phyloP scores from a whole-genome alignment of 2,797 vertebrate species.

The Hafferia zeledoni region DNA sequence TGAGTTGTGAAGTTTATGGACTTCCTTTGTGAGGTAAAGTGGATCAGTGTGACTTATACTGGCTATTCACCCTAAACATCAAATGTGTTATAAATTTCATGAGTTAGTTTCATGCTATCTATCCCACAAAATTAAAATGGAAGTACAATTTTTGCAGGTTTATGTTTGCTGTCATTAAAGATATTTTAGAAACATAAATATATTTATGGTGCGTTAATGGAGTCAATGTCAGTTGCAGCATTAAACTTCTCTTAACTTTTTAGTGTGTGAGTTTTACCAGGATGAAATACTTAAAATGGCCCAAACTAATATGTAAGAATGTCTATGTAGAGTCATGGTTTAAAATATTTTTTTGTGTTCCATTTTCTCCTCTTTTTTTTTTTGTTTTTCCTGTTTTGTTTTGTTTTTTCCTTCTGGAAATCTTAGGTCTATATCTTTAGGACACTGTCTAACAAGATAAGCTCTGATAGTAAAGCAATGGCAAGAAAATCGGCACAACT shows the following conservation, averaged over 20 bases:
- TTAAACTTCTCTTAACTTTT: background rate
- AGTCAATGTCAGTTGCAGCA: background rate
- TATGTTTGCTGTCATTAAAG: background rate
- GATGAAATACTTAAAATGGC: background rate
- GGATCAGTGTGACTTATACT: background rate
- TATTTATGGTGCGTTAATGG: background rate
- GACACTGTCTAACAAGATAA: constrained; percentile 70
- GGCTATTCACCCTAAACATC: background rate
- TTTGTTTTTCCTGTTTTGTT: background rate
- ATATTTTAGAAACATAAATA: background rate
- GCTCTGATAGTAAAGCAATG: constrained; percentile 23
- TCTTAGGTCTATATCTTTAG: constrained; percentile 63
- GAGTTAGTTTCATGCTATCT: background rate
- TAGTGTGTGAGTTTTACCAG: background rate
- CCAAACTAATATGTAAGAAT: background rate
- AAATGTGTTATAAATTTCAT: background rate
- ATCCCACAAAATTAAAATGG: background rate
- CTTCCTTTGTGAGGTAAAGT: background rate
- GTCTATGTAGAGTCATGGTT: background rate
- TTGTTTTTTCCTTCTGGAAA: background rate
- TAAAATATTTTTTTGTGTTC: background rate
- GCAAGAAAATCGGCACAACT: constrained; percentile 49
- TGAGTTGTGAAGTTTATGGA: background rate
- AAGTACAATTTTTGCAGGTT: background rate
- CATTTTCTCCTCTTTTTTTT: background rate